Base-by-base conservation (phyloP, 2,888 invertebrate genomes). In the Bellardia pandia region DNA sequence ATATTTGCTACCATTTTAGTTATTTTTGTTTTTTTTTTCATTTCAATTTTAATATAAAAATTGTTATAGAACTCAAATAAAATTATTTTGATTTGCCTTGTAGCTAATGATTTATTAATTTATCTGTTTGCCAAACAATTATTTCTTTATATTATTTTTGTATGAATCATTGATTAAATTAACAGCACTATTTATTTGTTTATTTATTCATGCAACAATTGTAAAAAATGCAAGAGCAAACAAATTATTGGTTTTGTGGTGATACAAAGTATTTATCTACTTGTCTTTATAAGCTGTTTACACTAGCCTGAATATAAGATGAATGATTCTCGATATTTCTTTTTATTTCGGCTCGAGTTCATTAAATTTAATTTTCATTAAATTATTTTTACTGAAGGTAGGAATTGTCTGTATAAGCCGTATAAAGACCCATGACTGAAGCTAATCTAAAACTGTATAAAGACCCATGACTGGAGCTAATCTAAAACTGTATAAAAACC, bases 161-260 rank as follows among this genome's bases (percentile, higher is more conserved):
- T 72, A 40, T 72, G 72, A 60, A 60, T 60, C 74, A 74, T 58
- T 74, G 30, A 60, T 71, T 53, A 11, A 45, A 56, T 74, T 74
- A 37, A 58, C 74, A 30, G 45, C 60, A 45, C 45, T 45, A 60
- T 60, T 72, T n/a, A 23, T n/a, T 16, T 56, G 7, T 16, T 51
- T n/a, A 51, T 51, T 56, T 72, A 58, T 42, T 7, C 45, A 74
- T 58, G 58, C 30, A 74, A 45, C 30, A 60, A n/a, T 60, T 72
- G 56, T 60, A 37, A 74, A 74, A 45, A 74, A 74, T 74, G 45
- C 58, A 45, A 74, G 60, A 74, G 1, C 74, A n/a, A 69, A 53
- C 37, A 48, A 71, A 71, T 53, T 69, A 51, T 69, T 69, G 23
- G 23, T 48, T n/a, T 11, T 6, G 48, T 53, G 3, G n/a, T 16